A percentile compares a stretch with the other conserved stretches of the same genome.
phyloP scores from a whole-genome alignment of 1,140 invertebrate genomes.

The Drosophila carrolli region DNA sequence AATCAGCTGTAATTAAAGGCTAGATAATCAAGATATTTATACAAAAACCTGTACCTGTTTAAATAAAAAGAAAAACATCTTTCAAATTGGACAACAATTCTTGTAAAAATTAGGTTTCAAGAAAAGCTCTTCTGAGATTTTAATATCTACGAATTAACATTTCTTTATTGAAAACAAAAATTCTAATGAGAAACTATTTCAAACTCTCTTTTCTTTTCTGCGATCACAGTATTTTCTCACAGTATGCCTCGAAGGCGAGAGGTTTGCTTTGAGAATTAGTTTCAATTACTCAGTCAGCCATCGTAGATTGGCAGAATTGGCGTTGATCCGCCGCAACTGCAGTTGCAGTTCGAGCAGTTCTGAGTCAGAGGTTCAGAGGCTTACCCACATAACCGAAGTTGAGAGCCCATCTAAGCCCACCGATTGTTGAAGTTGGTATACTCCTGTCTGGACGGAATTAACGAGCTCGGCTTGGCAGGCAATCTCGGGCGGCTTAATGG shows the following conservation, averaged over 20 bases:
- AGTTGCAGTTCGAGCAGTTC: conserved; percentile 18
- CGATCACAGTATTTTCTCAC: not conserved
- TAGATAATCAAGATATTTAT: too few relatives aligned
- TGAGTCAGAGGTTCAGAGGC: conserved; percentile 10
- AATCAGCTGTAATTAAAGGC: too few relatives aligned
- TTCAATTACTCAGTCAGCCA: conserved; percentile 62
- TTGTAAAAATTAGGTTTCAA: too few relatives aligned
- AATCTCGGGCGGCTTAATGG: conserved; percentile 34
- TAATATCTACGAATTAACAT: too few relatives aligned
- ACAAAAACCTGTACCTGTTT: too few relatives aligned
- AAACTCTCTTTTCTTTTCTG: too few relatives aligned
- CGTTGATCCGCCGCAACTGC: conserved; percentile 31
- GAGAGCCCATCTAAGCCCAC: conserved; percentile 8
- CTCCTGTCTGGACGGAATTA: conserved; percentile 34
- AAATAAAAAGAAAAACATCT: too few relatives aligned
- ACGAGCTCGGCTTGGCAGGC: conserved; percentile 32
- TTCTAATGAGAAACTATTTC: too few relatives aligned
- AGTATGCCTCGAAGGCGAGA: conserved; percentile 25
- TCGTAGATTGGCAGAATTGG: conserved; percentile 56
- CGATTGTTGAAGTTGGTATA: conserved; percentile 4
- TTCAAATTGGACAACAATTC: too few relatives aligned
- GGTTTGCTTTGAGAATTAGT: conserved; percentile 75
- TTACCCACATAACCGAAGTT: not conserved
- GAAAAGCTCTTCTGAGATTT: too few relatives aligned
- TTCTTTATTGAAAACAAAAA: too few relatives aligned